Evolutionary conservation across 1,140 invertebrate genomes (phyloP).

Genomic region (Whitmania pigra): DNA sequence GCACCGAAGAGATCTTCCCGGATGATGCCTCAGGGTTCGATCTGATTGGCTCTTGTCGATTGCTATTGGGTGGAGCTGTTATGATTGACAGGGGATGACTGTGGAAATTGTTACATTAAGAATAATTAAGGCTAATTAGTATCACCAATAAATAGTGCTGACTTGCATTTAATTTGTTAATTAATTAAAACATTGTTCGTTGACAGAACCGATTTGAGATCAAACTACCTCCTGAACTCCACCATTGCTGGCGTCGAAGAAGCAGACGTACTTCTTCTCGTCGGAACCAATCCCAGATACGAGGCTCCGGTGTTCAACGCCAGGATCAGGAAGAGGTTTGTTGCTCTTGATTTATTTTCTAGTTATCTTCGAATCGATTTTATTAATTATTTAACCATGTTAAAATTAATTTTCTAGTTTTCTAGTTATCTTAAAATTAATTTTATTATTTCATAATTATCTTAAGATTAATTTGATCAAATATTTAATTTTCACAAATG

Average conservation of each 20-base stretch:
- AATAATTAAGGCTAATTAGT: too few relatives aligned
- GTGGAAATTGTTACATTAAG: too few relatives aligned
- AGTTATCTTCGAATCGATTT: background rate
- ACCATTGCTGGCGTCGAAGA: constrained; percentile 77
- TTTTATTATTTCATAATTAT: too few relatives aligned
- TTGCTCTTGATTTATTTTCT: constrained; percentile 40
- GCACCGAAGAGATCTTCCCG: constrained; percentile 80
- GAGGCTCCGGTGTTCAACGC: constrained; percentile 96
- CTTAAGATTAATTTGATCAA: too few relatives aligned
- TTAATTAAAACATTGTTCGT: constrained; percentile 5
- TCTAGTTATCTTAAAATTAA: too few relatives aligned
- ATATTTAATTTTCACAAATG: too few relatives aligned
- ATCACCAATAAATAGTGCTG: background rate
- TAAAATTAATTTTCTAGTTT: too few relatives aligned
- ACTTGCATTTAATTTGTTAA: background rate
- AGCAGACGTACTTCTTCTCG: constrained; percentile 76
- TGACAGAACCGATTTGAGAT: constrained; percentile 62
- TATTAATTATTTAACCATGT: too few relatives aligned
- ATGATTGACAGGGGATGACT: too few relatives aligned
- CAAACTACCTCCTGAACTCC: constrained; percentile 80
- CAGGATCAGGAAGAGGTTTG: constrained; percentile 76
- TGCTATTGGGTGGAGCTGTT: too few relatives aligned
- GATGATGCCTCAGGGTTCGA: constrained; percentile 57
- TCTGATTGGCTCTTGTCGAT: background rate
- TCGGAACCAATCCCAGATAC: constrained; percentile 92